Base-by-base conservation (phyloP, 2,113 vertebrate species). In the Neodontobutis hainanensis region DNA sequence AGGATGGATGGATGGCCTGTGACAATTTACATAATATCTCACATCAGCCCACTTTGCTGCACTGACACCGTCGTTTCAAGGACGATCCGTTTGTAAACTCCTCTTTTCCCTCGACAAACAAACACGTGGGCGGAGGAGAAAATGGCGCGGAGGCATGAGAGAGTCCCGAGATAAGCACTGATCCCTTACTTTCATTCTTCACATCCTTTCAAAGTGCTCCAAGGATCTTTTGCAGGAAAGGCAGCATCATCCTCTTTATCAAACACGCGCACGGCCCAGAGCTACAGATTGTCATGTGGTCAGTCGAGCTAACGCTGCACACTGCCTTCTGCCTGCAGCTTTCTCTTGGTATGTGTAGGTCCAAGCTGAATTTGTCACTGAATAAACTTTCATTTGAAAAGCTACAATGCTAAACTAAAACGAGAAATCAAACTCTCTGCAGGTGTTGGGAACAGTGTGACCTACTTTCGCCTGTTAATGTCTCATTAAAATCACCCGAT, bases 161-260 rank as follows among this genome's bases (percentile, higher is more conserved):
- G 68, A 82, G 79, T 84, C 75, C 61, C 40, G n/a, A 77, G 79
- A 85, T 73, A 80, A 82, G 72, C 66, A 64, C 50, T 0, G 44
- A 69, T 60, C 11, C 14, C 40, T 78, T 77, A 69, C 47, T 47
- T 43, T 57, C 49, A 59, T 76, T 75, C 58, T 58, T 67, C 47
- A 72, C 51, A 46, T 62, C 46, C 43, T 71, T 27, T 63, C 5
- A 40, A 70, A 68, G 65, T 62, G 56, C 61, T 73, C 56, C 38
- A 40, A 81, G 44, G 64, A 78, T 67, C 44, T 61, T 77, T 38
- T 4, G 15, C 15, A 19, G 64, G 51, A 81, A 49, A 62, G 52
- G 16, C 71, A 51, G 50, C 12, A 46, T 63, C 58, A 60, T 43
- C 19, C 19, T 27, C 19, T 27, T 27, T 15, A 59, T 12, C 57